A percentile compares a stretch with the other conserved stretches of the same genome.
phyloP scores from a whole-genome alignment of 2,888 invertebrate species.

The Macrosiphum euphorbiae region DNA sequence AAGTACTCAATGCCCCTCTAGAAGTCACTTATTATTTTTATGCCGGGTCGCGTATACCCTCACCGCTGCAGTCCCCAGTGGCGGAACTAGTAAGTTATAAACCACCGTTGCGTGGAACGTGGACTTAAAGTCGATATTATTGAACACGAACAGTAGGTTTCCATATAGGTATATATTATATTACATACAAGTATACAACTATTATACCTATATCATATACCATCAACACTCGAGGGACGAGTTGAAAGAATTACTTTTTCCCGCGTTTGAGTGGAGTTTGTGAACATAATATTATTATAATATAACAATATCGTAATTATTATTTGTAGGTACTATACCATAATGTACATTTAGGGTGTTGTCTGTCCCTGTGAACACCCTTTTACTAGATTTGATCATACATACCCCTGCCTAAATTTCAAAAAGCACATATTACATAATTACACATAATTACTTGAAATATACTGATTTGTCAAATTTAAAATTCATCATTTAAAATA shows the following conservation, averaged over 20 bases:
- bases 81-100: background rate
- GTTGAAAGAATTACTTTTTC: background rate
- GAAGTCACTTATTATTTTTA: constrained; percentile 30
- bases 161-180: background rate
- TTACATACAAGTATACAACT: background rate
- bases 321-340: background rate
- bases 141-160: background rate
- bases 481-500: too few relatives aligned
- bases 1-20: background rate
- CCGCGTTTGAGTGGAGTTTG: background rate
- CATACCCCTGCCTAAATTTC: background rate
- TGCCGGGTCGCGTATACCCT: background rate
- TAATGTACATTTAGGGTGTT: background rate
- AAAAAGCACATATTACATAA: background rate
- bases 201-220: background rate
- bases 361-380: background rate
- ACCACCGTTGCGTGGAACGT: constrained; percentile 11
- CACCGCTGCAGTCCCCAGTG: background rate
- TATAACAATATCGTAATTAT: background rate
- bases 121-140: background rate
- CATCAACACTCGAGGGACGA: background rate
- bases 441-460: background rate
- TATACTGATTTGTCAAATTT: too few relatives aligned
- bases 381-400: background rate
- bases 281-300: background rate